Conservation (phyloP, 2,888 invertebrate genomes). For the Drosophila cyrtoloma region DNA sequence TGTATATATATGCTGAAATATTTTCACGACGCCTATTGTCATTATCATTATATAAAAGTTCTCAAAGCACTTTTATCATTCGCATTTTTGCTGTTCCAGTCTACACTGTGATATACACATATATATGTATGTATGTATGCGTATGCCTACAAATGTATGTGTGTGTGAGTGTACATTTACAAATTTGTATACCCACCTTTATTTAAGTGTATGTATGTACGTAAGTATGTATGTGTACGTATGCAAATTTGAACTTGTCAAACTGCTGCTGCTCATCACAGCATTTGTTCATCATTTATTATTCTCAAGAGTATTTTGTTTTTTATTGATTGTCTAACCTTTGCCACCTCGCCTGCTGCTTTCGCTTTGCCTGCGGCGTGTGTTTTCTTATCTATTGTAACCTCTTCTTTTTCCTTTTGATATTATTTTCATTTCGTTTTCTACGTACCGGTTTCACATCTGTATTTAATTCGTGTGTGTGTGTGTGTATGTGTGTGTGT, state of each 20-base stretch:
- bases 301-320: conserved; percentile 7
- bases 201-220: conserved; percentile 6
- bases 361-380: conserved; percentile 45
- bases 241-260: conserved; percentile 46
- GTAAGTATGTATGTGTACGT: conserved; percentile 15
- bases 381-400: conserved; percentile 48
- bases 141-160: not conserved
- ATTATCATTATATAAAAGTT: conserved; percentile 46
- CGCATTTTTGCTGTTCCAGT: conserved; percentile 10
- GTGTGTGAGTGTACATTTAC: not conserved
- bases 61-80: conserved; percentile 28
- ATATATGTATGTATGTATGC: conserved; percentile 1
- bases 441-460: conserved; percentile 20
- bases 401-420: conserved; percentile 8
- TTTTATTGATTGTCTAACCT: conserved; percentile 68
- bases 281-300: conserved; percentile 29
- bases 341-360: conserved; percentile 12
- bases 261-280: conserved; percentile 29
- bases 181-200: conserved; percentile 18
- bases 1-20: conserved; percentile 8
- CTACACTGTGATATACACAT: conserved; percentile 4
- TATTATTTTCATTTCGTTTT: conserved; percentile 35
- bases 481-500: not conserved
- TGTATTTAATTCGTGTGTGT: conserved; percentile 10
- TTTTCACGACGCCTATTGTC: conserved; percentile 35